Conservation (phyloP, 2,113 vertebrate species). For the Antechinus flavipes region DNA sequence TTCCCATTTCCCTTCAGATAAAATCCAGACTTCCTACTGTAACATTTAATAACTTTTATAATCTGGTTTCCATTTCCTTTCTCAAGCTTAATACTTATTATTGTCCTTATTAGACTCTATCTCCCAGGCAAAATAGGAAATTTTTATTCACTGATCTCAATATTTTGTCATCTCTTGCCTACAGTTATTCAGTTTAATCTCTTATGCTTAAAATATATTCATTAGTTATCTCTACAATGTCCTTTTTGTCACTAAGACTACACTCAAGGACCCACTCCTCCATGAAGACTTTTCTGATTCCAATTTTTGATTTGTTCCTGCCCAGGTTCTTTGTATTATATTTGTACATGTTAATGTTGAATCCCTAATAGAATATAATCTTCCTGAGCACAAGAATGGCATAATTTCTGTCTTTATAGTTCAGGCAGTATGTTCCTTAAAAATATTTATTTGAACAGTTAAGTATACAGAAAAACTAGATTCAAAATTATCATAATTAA, state of each 20-base stretch:
- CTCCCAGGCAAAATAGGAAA: neutral
- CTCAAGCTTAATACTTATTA: neutral
- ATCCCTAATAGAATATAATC: neutral
- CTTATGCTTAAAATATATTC: neutral
- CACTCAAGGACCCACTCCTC: neutral
- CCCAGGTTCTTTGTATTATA: neutral
- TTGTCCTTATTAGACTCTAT: neutral
- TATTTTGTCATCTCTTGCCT: neutral
- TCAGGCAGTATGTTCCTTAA: neutral
- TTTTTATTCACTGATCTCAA: neutral
- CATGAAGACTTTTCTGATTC: neutral
- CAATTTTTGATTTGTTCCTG: neutral
- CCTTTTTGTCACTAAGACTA: neutral
- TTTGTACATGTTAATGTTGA: neutral
- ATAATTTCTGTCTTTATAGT: neutral
- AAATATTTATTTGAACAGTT: neutral
- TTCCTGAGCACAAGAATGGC: neutral
- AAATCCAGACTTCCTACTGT: neutral
- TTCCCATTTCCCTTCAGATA: neutral
- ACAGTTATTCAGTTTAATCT: neutral
- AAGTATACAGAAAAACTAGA: neutral
- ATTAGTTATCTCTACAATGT: neutral
- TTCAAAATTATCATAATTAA: neutral
- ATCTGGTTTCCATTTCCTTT: neutral
- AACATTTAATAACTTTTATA: neutral